Percentiles rank a stretch among this genome's conserved stretches.
Evolutionary conservation across 37 sponge, comb jelly and placozoan genomes (phyloP).

Genomic region (Theonella swinhoei): DNA sequence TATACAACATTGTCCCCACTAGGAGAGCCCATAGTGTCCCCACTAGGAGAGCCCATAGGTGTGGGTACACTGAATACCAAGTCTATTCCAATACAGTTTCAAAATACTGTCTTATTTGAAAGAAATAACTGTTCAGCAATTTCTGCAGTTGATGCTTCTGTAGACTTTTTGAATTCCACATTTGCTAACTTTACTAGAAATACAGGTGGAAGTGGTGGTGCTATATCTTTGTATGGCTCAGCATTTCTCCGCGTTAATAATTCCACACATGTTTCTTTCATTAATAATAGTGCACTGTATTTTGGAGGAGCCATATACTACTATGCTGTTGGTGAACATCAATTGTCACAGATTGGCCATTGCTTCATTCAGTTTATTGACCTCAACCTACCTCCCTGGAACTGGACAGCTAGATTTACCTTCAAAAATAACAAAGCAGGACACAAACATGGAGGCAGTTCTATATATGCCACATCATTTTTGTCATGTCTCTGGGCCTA

Average conservation of each 20-base stretch:
- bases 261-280: neutral
- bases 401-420: slow-evolving; percentile 21
- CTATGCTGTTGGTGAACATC: slow-evolving; percentile 18
- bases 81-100: slow-evolving; percentile 10
- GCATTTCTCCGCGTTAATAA: slow-evolving; percentile 6
- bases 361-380: slow-evolving; percentile 47
- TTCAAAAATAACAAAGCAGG: slow-evolving; percentile 37
- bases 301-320: slow-evolving; percentile 49
- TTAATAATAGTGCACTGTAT: slow-evolving; percentile 23
- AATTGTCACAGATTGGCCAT: slow-evolving; percentile 22
- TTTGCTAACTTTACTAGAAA: slow-evolving; percentile 23
- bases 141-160: neutral
- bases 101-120: neutral
- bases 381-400: neutral
- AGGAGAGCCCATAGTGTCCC: no score
- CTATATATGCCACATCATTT: slow-evolving; percentile 51
- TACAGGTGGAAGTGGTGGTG: slow-evolving; percentile 32
- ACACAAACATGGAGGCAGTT: neutral
- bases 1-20: neutral
- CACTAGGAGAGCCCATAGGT: neutral
- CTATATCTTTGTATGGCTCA: slow-evolving; percentile 33
- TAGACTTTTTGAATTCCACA: neutral
- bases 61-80: slow-evolving; percentile 38
- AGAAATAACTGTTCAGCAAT: slow-evolving; percentile 27
- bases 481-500: slow-evolving; percentile 34